These are phyloP conservation scores for Melanogrammus aeglefinus DNA, from an alignment of 2,797 vertebrate genomes.

Conservation along the genomic window DNA sequence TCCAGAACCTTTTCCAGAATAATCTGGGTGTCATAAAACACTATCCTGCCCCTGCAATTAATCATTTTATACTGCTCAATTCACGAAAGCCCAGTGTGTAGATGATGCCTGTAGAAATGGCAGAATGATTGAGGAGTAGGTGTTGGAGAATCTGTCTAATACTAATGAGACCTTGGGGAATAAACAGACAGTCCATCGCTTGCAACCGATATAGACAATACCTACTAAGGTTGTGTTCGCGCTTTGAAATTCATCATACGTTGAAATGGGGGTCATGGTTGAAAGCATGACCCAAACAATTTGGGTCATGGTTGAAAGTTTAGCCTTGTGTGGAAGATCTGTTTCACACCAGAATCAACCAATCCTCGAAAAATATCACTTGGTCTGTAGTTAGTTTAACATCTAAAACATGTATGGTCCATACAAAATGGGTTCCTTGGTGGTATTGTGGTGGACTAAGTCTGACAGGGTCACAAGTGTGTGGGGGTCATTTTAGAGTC, in stretches of 20 bases:
- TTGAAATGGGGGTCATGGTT: neutral
- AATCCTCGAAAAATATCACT: neutral
- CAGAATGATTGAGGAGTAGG: neutral
- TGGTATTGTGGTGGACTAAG: conserved; percentile 27
- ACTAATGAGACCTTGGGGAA: neutral
- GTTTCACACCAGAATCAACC: neutral
- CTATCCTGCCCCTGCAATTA: neutral
- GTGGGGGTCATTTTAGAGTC: conserved; percentile 7
- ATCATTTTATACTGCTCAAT: neutral
- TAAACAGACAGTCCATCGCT: neutral
- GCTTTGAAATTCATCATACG: neutral
- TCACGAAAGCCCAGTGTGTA: neutral
- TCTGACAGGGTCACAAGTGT: conserved; percentile 29
- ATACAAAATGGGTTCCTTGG: neutral
- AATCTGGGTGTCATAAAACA: neutral
- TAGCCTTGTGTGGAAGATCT: neutral
- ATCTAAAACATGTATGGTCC: neutral
- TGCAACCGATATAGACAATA: neutral
- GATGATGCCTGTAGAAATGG: neutral
- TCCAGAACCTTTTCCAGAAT: neutral
- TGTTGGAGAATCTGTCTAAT: neutral
- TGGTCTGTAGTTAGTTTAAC: neutral
- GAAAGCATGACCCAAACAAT: no score
- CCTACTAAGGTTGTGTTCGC: neutral
- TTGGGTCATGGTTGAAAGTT: neutral